Percentiles rank a stretch among this genome's conserved stretches.
Conservation (phyloP, 2,113 vertebrate species). For the Epinephelus moara region DNA sequence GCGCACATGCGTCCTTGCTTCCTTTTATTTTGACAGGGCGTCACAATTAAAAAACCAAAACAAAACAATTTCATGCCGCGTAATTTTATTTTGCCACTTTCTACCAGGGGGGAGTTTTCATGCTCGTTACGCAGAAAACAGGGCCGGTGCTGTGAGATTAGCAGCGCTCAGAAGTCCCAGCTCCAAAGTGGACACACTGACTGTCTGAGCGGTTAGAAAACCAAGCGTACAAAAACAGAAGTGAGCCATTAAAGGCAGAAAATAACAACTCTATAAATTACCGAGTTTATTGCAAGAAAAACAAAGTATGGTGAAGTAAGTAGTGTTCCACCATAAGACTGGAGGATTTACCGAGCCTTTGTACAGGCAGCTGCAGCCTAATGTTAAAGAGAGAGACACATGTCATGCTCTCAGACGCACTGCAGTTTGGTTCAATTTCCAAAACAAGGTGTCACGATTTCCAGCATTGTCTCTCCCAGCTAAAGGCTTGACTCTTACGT, state of each 20-base stretch:
- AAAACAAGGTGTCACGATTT: background rate
- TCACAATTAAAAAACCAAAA: background rate
- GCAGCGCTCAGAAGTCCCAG: background rate
- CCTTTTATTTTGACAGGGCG: slow-evolving; percentile 10
- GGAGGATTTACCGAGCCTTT: slow-evolving; percentile 9
- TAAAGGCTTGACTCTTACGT: no score
- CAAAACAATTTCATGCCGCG: slow-evolving; percentile 9
- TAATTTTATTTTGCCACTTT: slow-evolving; percentile 34
- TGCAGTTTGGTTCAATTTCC: background rate
- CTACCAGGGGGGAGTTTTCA: slow-evolving; percentile 1
- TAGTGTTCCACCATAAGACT: slow-evolving; percentile 18
- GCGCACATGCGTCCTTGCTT: background rate
- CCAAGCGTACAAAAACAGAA: slow-evolving; percentile 36
- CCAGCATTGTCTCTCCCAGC: background rate
- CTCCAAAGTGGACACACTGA: slow-evolving; percentile 25
- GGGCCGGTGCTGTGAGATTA: slow-evolving; percentile 14
- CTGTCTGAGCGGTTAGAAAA: slow-evolving; percentile 30
- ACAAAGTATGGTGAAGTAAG: slow-evolving; percentile 34
- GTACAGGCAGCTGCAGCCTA: slow-evolving; percentile 4
- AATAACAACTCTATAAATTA: slow-evolving; percentile 70
- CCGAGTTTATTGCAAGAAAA: slow-evolving; percentile 55
- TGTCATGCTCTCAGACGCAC: background rate
- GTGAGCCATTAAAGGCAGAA: slow-evolving; percentile 50
- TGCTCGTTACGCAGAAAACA: background rate
- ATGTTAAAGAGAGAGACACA: background rate